Evolutionary conservation across 2,113 vertebrate species (phyloP).

Genomic region (Dasyprocta punctata): DNA sequence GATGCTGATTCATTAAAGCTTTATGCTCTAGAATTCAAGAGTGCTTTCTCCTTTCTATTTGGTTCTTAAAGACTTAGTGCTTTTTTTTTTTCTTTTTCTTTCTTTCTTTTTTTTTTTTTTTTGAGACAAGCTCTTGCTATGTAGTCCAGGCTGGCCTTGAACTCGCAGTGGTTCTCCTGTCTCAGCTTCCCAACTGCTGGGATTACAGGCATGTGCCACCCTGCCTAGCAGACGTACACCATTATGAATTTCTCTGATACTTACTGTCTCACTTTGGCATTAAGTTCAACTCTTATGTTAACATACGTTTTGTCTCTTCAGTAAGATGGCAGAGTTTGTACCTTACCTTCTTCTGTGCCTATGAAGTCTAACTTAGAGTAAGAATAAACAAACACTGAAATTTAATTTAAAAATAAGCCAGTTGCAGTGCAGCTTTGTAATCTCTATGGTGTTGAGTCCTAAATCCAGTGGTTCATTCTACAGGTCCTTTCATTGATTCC

Average conservation of each 20-base stretch:
- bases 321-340: background rate
- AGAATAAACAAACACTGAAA: background rate
- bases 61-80: background rate
- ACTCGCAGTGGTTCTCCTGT: background rate
- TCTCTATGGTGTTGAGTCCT: background rate
- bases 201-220: background rate
- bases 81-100: too few species aligned
- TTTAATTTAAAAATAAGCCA: background rate
- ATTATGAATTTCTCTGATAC: background rate
- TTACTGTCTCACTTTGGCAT: background rate
- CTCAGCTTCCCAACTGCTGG: background rate
- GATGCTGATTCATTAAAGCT: background rate
- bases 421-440: background rate
- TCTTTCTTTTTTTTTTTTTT: too few species aligned
- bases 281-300: slow-evolving; percentile 11
- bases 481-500: background rate
- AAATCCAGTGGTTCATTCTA: slow-evolving; percentile 10
- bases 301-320: background rate
- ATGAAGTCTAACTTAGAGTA: background rate
- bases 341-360: background rate
- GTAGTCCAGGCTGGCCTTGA: background rate
- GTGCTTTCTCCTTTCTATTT: background rate
- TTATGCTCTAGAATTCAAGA: background rate
- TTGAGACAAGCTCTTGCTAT: background rate
- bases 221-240: background rate